phyloP scores from a whole-genome alignment of 1,140 invertebrate genomes.

The Ericerus pela region DNA sequence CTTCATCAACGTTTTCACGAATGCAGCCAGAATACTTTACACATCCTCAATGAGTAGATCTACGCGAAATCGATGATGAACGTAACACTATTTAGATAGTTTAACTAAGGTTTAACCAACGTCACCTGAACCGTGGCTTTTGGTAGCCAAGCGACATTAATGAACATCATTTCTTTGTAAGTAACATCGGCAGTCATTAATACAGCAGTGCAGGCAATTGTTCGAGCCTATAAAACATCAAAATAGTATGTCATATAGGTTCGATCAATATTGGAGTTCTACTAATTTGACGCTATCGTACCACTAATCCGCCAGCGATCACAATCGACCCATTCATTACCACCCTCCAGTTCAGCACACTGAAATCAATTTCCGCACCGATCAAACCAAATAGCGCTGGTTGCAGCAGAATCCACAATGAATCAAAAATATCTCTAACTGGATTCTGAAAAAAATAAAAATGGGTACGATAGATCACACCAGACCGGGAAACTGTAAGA shows the following conservation, averaged over 20 bases:
- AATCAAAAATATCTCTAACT: constrained; percentile 29
- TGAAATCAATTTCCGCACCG: constrained; percentile 42
- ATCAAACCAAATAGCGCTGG: constrained; percentile 53
- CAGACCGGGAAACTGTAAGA: not conserved
- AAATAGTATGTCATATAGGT: too few relatives aligned
- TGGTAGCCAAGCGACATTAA: constrained; percentile 54
- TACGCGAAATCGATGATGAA: too few relatives aligned
- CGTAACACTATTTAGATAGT: too few relatives aligned
- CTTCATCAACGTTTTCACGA: too few relatives aligned
- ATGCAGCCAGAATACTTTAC: too few relatives aligned
- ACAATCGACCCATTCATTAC: constrained; percentile 1
- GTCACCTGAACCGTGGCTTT: constrained; percentile 55
- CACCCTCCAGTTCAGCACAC: constrained; percentile 1
- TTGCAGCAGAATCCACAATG: constrained; percentile 46
- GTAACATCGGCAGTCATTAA: constrained; percentile 35
- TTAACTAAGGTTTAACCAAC: too few relatives aligned
- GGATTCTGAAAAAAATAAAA: constrained; percentile 31
- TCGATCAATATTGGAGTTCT: not conserved
- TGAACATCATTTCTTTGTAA: constrained; percentile 48
- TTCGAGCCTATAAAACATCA: not conserved
- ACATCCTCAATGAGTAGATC: too few relatives aligned
- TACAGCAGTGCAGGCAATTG: not conserved
- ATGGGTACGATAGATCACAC: not conserved
- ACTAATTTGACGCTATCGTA: constrained; percentile 6
- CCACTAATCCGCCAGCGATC: constrained; percentile 9